Evolutionary conservation across 2,797 vertebrate genomes (phyloP), one percentile per base, ranked within the genome.

Genomic region (Enteromius thamalakanensis): DNA sequence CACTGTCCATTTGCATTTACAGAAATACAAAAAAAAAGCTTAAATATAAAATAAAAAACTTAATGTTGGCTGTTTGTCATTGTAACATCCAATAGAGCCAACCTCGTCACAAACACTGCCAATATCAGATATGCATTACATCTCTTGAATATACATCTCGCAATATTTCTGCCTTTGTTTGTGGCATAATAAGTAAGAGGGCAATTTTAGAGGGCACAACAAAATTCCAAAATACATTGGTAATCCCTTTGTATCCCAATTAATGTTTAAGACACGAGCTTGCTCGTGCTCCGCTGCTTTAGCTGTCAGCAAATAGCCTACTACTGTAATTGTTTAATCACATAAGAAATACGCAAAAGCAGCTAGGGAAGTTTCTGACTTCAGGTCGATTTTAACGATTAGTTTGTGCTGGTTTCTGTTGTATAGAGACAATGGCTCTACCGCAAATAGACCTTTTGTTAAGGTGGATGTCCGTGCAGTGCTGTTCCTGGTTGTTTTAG

Each of bases 321-420:
- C 14, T 49, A 26, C n/a, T 42, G n/a, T 26, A 60, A 60, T 26
- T 11, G 53, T 76, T 76, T 8, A 60, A 42, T 42, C 37, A 68
- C 53, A 42, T 42, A 60, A 60, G 14, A 23, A 76, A 76, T 9
- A 26, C 40, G 7, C n/a, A 76, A 60, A 60, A 60, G n/a, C 53
- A 76, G 34, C 23, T 42, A 42, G 34, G 7, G 51, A 14, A 3
- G 11, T 23, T 26, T n/a, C n/a, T 60, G 8, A 23, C 34, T 26
- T 11, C 74, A 60, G 4, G 14, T 76, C 37, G 23, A 11, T 76
- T 76, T 76, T 26, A 76, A 60, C n/a, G 74, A 60, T 60, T 76
- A 26, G 53, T 76, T 60, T 76, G 74, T 76, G 42, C 42, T 45
- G 42, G 42, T 12, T 45, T 45, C 42, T 45, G 53, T 17, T 60